A percentile compares a stretch with the other conserved stretches of the same genome.
These are phyloP conservation scores for Naja naja DNA, from an alignment of 2,113 vertebrate genomes.

Conservation along the genomic window DNA sequence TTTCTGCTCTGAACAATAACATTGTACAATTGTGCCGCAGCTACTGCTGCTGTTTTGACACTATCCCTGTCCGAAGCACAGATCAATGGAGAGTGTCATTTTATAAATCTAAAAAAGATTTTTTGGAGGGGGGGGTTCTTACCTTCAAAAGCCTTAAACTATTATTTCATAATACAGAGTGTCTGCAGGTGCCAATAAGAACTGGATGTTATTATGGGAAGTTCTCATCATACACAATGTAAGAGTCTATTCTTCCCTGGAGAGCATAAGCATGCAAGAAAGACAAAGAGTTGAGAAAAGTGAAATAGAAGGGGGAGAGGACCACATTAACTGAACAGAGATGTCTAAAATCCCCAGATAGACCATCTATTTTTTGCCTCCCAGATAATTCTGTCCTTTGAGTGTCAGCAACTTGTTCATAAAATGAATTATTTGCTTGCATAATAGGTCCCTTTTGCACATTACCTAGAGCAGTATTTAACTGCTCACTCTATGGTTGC, in stretches of 20 bases:
- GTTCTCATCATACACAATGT: constrained; percentile 7
- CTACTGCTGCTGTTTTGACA: constrained; percentile 53
- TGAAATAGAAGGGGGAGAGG: background rate
- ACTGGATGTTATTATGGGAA: constrained; percentile 30
- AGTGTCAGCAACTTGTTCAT: background rate
- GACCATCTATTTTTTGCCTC: background rate
- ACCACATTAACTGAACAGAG: background rate
- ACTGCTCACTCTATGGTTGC: background rate
- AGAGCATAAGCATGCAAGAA: constrained; percentile 13
- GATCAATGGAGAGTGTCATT: constrained; percentile 66
- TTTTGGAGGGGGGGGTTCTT: constrained; percentile 46
- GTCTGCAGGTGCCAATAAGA: constrained; percentile 42
- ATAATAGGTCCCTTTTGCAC: background rate
- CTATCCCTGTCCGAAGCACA: constrained; percentile 59
- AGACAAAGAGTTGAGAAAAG: constrained; percentile 13
- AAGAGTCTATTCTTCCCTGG: constrained; percentile 32
- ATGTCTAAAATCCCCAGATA: constrained; percentile 11
- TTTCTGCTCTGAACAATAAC: constrained; percentile 62
- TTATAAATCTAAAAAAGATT: constrained; percentile 61
- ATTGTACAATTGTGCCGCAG: constrained; percentile 60
- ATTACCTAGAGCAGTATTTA: background rate
- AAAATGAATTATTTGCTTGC: background rate
- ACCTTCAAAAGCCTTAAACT: constrained; percentile 56
- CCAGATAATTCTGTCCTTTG: constrained; percentile 5
- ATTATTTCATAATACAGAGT: constrained; percentile 59